Evolutionary conservation across 2,113 vertebrate species (phyloP).

Genomic region (Tragelaphus imberbis): DNA sequence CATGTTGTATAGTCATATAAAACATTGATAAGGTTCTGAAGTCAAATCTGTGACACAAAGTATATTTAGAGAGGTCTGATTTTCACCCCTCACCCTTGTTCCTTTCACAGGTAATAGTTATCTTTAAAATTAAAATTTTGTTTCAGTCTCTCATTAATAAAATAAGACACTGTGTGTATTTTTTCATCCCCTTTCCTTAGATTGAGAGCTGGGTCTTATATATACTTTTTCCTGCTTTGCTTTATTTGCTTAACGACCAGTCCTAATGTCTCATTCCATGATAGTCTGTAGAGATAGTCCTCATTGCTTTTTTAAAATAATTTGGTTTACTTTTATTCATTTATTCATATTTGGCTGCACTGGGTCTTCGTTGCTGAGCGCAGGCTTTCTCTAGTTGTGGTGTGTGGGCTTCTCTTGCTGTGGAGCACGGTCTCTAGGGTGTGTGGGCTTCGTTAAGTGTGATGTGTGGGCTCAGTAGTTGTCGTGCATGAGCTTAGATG

Average conservation of each 20-base stretch:
- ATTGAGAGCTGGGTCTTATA: not conserved
- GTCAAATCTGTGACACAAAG: not conserved
- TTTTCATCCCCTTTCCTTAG: not conserved
- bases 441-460: not conserved
- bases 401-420: not conserved
- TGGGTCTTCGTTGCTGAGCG: not conserved
- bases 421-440: not conserved
- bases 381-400: not conserved
- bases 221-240: not conserved
- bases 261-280: not conserved
- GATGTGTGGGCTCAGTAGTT: not conserved
- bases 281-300: not conserved
- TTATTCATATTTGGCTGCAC: not conserved
- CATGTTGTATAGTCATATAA: not conserved
- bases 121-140: conserved; percentile 44
- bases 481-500: not conserved
- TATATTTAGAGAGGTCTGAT: not conserved
- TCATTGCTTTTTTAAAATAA: not conserved
- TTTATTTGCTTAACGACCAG: not conserved
- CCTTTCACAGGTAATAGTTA: not conserved
- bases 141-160: conserved; percentile 14
- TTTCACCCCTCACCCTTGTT: not conserved
- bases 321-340: not conserved
- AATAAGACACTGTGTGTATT: not conserved
- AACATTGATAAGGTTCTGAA: not conserved